Evolutionary conservation across 2,888 invertebrate species (phyloP).

Genomic region (Laothoe populi): DNA sequence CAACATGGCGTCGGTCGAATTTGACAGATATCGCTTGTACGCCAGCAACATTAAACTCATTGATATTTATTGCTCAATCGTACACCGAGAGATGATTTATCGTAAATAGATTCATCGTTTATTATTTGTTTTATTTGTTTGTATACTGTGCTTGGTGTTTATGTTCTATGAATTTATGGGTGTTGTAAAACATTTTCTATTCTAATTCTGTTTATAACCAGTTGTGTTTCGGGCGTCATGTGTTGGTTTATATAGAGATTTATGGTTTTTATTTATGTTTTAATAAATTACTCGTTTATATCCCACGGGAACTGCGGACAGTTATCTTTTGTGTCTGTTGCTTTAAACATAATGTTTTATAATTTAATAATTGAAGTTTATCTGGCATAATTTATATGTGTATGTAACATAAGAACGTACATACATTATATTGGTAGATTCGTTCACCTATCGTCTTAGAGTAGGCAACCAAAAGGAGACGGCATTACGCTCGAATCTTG

Average conservation of each 20-base stretch:
- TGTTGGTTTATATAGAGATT: slow-evolving; percentile 27
- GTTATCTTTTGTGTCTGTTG: slow-evolving; percentile 22
- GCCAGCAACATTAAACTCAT: slow-evolving; percentile 82
- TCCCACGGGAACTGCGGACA: slow-evolving; percentile 24
- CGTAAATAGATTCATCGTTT: slow-evolving; percentile 72
- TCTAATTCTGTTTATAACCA: slow-evolving; percentile 28
- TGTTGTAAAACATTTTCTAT: slow-evolving; percentile 25
- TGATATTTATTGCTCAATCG: slow-evolving; percentile 84
- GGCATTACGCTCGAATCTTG: too few relatives aligned
- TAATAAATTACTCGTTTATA: slow-evolving; percentile 22
- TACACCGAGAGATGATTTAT: slow-evolving; percentile 73
- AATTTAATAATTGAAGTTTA: slow-evolving; percentile 12
- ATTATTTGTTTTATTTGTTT: slow-evolving; percentile 65
- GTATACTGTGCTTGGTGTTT: slow-evolving; percentile 34
- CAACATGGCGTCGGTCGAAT: slow-evolving; percentile 73
- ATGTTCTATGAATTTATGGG: slow-evolving; percentile 29
- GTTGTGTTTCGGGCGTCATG: slow-evolving; percentile 26
- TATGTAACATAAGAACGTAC: slow-evolving; percentile 2
- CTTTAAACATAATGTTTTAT: slow-evolving; percentile 1
- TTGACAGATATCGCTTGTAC: slow-evolving; percentile 81
- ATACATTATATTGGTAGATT: neutral
- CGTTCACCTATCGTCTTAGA: too few relatives aligned
- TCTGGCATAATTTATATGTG: neutral
- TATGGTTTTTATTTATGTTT: slow-evolving; percentile 23
- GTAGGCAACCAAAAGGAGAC: too few relatives aligned